phyloP scores from a whole-genome alignment of 2,113 vertebrate species.

The Proterorhinus semilunaris region DNA sequence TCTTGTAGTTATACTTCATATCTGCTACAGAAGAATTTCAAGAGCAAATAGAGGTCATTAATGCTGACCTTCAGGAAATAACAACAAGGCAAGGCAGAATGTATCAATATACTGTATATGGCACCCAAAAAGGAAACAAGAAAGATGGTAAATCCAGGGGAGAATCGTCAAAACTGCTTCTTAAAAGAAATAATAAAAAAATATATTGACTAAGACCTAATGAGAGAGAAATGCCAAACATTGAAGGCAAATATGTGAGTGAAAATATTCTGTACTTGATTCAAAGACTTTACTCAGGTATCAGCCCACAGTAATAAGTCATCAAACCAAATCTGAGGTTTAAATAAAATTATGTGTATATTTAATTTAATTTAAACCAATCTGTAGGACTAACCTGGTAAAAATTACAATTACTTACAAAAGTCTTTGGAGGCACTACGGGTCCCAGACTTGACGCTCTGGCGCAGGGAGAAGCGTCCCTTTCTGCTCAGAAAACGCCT shows the following conservation, averaged over 20 bases:
- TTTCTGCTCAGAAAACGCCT: conserved; percentile 67
- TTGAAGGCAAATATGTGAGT: conserved; percentile 19
- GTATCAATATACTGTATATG: too few species aligned
- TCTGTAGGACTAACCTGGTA: background rate
- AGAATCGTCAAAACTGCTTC: background rate
- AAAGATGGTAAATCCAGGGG: too few species aligned
- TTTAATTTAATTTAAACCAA: background rate
- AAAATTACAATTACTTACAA: conserved; percentile 77
- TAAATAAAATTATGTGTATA: conserved; percentile 29
- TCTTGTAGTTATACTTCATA: conserved; percentile 30
- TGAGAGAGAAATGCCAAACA: conserved; percentile 12
- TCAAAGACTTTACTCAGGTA: conserved; percentile 25
- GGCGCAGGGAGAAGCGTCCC: conserved; percentile 67
- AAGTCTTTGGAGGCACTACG: conserved; percentile 77
- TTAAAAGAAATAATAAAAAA: background rate
- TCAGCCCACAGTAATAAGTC: conserved; percentile 22
- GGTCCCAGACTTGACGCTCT: conserved; percentile 67
- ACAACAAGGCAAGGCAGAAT: too few species aligned
- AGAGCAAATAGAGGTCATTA: conserved; percentile 26
- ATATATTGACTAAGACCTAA: conserved; percentile 5
- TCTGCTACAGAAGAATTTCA: conserved; percentile 10
- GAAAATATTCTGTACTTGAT: conserved; percentile 30
- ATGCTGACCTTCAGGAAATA: background rate
- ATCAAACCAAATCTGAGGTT: conserved; percentile 26
- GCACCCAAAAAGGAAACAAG: too few species aligned